These are phyloP conservation scores for Pangasius djambal DNA, from an alignment of 2,797 vertebrate genomes.

Conservation along the genomic window DNA sequence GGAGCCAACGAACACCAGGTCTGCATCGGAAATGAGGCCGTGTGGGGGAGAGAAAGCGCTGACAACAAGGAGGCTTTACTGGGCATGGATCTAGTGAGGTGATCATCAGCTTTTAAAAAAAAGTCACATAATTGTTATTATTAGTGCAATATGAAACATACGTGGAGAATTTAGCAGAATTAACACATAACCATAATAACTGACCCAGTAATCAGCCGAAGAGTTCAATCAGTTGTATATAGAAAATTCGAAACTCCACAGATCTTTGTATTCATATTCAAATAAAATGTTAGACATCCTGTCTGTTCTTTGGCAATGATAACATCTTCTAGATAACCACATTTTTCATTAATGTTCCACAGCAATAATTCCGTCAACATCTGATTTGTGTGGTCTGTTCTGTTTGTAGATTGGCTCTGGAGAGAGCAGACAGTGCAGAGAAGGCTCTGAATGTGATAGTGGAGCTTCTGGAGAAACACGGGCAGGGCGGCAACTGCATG, in stretches of 20 bases:
- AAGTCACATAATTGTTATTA: neutral
- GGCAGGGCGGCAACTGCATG: constrained; percentile 92
- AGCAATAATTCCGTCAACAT: neutral
- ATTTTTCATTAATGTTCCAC: neutral
- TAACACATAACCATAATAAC: neutral
- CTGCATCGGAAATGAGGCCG: constrained; percentile 96
- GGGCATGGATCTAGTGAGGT: constrained; percentile 98
- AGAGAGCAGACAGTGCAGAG: constrained; percentile 90
- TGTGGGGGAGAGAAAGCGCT: constrained; percentile 89
- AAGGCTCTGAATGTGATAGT: constrained; percentile 85
- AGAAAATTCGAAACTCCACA: neutral
- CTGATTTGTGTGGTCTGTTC: neutral
- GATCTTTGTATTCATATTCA: neutral
- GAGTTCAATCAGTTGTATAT: neutral
- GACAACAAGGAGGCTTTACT: constrained; percentile 85
- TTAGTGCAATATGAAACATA: neutral
- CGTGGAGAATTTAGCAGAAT: neutral
- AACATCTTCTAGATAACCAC: neutral
- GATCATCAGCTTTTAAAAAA: constrained; percentile 7
- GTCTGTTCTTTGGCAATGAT: neutral
- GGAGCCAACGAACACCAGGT: constrained; percentile 95
- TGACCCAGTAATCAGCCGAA: neutral
- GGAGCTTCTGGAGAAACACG: constrained; percentile 87
- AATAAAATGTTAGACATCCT: neutral
- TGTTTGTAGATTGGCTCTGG: constrained; percentile 86